Base-by-base conservation (phyloP, 2,113 vertebrate species). In the Cyprinodon brontotheroides region DNA sequence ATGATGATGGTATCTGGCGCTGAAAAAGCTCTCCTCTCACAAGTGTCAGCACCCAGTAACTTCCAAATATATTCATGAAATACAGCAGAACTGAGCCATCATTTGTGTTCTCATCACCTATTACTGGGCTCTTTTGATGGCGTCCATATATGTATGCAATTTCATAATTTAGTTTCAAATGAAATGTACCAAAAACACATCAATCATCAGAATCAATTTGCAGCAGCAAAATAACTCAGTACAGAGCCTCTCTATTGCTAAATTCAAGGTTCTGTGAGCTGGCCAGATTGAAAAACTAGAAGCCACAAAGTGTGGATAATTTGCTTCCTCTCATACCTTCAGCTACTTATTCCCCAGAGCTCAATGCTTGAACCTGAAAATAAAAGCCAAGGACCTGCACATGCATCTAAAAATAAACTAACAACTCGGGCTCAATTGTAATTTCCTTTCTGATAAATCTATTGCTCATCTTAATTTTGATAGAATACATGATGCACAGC, bases 131-230 rank as follows among this genome's bases (percentile, higher is more conserved):
- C n/a, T 75, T 88, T 72, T 79, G 70, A 17, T 65, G 20, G 38
- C 41, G 63, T 68, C 66, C 29, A 70, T 77, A 69, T 80, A 65
- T 45, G 38, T 63, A 83, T 69, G 39, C 43, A 69, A 75, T 81
- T 81, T 82, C 61, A 72, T 74, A 81, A 85, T 72, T 85, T 57
- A 22, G 20, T 73, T 85, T 59, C 50, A 71, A 2, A 70, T 80
- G 65, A 60, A 85, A 72, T 76, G 40, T 78, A 67, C 64, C 36
- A 45, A 61, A 87, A 87, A 79, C 48, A 79, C 40, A 78, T 39
- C 12, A 75, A 83, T 89, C 78, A 77, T 66, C 39, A 15, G 76
- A 87, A 83, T 83, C 74, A 64, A 81, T 87, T 82, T 77, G 66
- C 68, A 69, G 70, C 43, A 72, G 79, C 75, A 81, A 79, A 82